Base-by-base conservation (phyloP, 2,797 vertebrate genomes). In the Pterois miles region DNA sequence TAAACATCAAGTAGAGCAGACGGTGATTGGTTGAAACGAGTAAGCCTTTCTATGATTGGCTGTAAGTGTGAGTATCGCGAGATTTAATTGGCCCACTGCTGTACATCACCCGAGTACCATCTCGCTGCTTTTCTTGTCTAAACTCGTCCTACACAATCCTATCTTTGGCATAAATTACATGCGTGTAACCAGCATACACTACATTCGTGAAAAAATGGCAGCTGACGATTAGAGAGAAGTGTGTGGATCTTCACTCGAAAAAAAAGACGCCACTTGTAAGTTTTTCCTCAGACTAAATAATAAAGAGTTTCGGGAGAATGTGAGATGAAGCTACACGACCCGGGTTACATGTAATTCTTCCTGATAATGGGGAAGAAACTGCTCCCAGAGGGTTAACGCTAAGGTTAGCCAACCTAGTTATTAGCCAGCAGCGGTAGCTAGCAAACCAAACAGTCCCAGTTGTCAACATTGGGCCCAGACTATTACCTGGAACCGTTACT, bases 121-220 rank as follows among this genome's bases (percentile, higher is more conserved):
- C 22, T 50, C 40, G 5, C 6, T 7, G n/a, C 11, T 16, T 27
- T 0, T 6, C 33, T 14, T 25, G 40, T 20, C 7, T 18, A 69
- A 8, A 4, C 59, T 75, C 50, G 0, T 20, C 8, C 1, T 4
- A 10, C 18, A 34, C 11, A 48, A 70, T 1, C 54, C 73, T 3
- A 91, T 92, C 86, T 93, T 89, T 65, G 89, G 84, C 87, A 71
- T 90, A 84, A 79, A 90, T 90, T 92, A 92, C 84, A 88, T 89
- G 83, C 91, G 90, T 88, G 89, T 91, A 90, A 83, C 83, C 88
- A 83, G 85, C 87, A 77, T 86, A 91, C 90, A 88, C 89, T 90
- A 93, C 90, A 89, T 88, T 90, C 56, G 90, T 86, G 87, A 92
- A 92, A 85, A 93, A 91, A 94, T 93, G 93, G 93, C 92, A 94